phyloP scores from a whole-genome alignment of 2,888 invertebrate genomes.

The Stegana nigrithorax region DNA sequence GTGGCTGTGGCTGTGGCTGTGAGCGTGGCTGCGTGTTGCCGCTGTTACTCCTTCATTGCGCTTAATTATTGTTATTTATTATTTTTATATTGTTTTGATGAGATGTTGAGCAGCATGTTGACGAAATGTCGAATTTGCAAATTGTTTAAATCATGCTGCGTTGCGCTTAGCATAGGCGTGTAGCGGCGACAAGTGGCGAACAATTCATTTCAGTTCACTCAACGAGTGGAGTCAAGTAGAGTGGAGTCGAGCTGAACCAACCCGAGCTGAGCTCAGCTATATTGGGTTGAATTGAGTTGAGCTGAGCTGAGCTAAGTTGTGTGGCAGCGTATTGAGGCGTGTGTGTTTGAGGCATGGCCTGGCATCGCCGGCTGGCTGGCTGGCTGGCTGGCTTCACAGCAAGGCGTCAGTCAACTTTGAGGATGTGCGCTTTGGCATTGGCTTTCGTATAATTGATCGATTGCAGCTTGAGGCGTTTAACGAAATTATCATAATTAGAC shows the following conservation, averaged over 20 bases:
- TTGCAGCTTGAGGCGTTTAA: constrained; percentile 55
- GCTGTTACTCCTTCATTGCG: constrained; percentile 59
- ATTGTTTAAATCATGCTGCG: constrained; percentile 52
- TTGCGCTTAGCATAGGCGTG: background rate
- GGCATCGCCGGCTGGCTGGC: too few relatives aligned
- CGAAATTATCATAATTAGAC: constrained; percentile 61
- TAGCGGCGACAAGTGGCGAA: background rate
- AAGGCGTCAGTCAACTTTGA: constrained; percentile 22
- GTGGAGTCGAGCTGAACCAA: background rate
- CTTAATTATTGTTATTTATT: constrained; percentile 69
- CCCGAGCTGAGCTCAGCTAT: background rate
- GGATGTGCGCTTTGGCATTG: constrained; percentile 25
- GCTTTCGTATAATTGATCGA: constrained; percentile 58
- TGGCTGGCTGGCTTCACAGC: too few relatives aligned
- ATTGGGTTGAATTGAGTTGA: background rate
- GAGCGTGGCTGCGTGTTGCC: constrained; percentile 20
- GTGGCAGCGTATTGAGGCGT: background rate
- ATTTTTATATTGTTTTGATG: constrained; percentile 63
- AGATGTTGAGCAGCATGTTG: constrained; percentile 59
- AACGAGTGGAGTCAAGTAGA: too few relatives aligned
- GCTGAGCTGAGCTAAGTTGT: background rate
- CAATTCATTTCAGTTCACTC: background rate
- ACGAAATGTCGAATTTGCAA: constrained; percentile 64
- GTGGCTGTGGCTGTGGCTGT: background rate
- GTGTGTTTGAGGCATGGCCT: background rate